Evolutionary conservation across 1,140 invertebrate genomes (phyloP).

Genomic region (Drosophila watanabei): DNA sequence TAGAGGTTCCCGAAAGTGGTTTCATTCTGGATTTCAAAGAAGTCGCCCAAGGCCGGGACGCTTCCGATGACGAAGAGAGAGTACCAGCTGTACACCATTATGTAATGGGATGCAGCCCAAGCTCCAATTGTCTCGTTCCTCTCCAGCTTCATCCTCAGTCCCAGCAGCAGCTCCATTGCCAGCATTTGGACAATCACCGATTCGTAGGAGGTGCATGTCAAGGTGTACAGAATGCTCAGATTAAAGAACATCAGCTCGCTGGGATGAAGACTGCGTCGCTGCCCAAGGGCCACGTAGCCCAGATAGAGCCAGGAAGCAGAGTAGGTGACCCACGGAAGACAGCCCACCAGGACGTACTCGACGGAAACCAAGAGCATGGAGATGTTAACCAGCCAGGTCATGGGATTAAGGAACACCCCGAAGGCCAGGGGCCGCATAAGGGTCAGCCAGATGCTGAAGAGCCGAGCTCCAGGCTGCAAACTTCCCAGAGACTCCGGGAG

Average conservation of each 20-base stretch:
- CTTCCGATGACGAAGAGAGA: constrained; percentile 50
- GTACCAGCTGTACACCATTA: constrained; percentile 55
- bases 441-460: constrained; percentile 40
- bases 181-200: constrained; percentile 52
- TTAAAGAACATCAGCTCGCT: constrained; percentile 35
- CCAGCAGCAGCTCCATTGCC: constrained; percentile 44
- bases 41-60: constrained; percentile 22
- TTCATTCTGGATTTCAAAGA: constrained; percentile 20
- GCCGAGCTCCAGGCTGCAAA: constrained; percentile 24
- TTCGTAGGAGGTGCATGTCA: constrained; percentile 58
- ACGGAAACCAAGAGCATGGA: constrained; percentile 11
- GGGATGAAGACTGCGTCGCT: not conserved
- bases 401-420: not conserved
- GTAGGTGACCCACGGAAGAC: constrained; percentile 7
- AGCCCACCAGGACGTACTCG: constrained; percentile 12
- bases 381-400: constrained; percentile 32
- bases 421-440: constrained; percentile 24
- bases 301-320: constrained; percentile 32
- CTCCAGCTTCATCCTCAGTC: constrained; percentile 27
- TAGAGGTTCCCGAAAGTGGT: constrained; percentile 29
- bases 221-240: constrained; percentile 45
- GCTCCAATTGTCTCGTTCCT: not conserved
- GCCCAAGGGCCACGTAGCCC: constrained; percentile 16
- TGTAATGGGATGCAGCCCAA: constrained; percentile 18
- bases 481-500: constrained; percentile 42